Percentiles rank a stretch among this genome's conserved stretches.
Conservation (phyloP, 2,888 invertebrate species). For the Rugalucina vietnamica region DNA sequence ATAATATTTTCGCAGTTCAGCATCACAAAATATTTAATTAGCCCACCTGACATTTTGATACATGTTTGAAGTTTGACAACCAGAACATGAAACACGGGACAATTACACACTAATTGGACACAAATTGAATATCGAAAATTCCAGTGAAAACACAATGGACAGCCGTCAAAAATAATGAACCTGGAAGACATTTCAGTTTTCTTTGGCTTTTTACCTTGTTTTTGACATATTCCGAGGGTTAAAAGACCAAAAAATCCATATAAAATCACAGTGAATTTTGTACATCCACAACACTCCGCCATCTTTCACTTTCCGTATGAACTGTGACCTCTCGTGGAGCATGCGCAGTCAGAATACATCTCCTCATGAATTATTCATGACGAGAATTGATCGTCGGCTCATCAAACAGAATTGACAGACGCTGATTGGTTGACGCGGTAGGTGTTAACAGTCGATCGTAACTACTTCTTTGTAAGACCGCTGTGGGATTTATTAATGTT, state of each 20-base stretch:
- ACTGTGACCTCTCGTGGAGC: conserved; percentile 7
- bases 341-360: not conserved
- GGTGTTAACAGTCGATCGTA: conserved; percentile 40
- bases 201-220: not conserved
- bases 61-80: not conserved
- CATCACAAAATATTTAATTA: not conserved
- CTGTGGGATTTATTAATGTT: not conserved
- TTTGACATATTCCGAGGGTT: not conserved
- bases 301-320: conserved; percentile 10
- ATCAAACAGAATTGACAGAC: conserved; percentile 61
- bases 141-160: not conserved
- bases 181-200: not conserved
- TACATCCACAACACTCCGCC: conserved; percentile 16
- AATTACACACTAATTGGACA: not conserved
- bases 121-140: not conserved
- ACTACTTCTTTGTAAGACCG: not conserved
- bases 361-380: conserved; percentile 60
- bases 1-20: too few species aligned
- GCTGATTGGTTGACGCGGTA: conserved; percentile 58
- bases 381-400: conserved; percentile 52
- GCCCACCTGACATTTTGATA: not conserved
- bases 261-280: conserved; percentile 3
- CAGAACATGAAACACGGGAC: not conserved
- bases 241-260: conserved; percentile 4
- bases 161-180: not conserved